phyloP scores from a whole-genome alignment of 2,797 vertebrate genomes.

The Rhinoraja longicauda region DNA sequence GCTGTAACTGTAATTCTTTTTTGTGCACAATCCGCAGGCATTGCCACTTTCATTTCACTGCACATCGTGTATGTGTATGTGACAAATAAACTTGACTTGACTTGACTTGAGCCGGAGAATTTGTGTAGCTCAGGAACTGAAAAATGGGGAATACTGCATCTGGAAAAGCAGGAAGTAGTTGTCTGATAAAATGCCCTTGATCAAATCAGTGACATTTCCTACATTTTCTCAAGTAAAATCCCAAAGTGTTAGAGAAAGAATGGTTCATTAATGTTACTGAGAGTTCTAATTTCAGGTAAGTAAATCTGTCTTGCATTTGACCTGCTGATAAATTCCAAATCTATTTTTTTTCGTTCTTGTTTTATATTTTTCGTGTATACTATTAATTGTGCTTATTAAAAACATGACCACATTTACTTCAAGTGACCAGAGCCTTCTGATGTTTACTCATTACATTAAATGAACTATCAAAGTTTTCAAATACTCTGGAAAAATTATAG shows the following conservation, averaged over 20 bases:
- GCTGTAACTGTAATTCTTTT: no score
- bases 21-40: no score
- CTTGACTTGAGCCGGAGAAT: constrained; percentile 24
- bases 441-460: no score
- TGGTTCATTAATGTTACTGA: not conserved
- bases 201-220: constrained; percentile 1
- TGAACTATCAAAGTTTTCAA: no score
- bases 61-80: no score
- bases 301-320: not conserved
- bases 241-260: no score
- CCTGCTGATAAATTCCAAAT: not conserved
- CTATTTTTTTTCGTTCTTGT: not conserved
- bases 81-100: no score
- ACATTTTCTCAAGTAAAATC: not conserved
- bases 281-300: not conserved
- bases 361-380: not conserved
- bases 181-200: constrained; percentile 10
- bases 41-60: no score
- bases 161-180: not conserved
- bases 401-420: not conserved
- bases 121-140: constrained; percentile 3
- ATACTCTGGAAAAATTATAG: no score
- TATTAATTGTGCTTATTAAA: not conserved
- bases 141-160: not conserved
- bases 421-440: not conserved